Evolutionary conservation across 2,797 vertebrate species (phyloP).

Genomic region (Sebastes dallii): DNA sequence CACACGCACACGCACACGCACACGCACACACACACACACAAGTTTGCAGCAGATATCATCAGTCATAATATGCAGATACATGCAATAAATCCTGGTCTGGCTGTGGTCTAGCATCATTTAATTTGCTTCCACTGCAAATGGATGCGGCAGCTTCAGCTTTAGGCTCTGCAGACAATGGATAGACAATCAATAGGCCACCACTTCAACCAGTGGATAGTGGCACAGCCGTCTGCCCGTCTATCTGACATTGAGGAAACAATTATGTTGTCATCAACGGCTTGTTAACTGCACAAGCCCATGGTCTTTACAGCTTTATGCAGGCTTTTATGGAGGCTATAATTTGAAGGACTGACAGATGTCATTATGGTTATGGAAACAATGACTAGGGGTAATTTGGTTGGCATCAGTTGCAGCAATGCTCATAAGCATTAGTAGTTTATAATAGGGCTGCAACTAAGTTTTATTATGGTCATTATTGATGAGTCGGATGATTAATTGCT

Average conservation of each 20-base stretch:
- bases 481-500: too few species aligned
- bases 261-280: constrained; percentile 49
- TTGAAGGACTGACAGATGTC: constrained; percentile 27
- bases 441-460: not conserved
- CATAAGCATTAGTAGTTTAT: not conserved
- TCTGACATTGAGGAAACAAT: constrained; percentile 58
- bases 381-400: not conserved
- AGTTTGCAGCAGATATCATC: not conserved
- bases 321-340: constrained; percentile 21
- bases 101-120: not conserved
- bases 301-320: constrained; percentile 32
- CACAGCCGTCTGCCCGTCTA: constrained; percentile 20
- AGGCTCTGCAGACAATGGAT: constrained; percentile 32
- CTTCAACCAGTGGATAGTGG: constrained; percentile 48
- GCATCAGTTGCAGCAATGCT: not conserved
- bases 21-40: not conserved
- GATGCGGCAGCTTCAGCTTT: constrained; percentile 15
- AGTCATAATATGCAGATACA: not conserved
- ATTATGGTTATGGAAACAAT: not conserved
- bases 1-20: not conserved
- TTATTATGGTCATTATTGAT: not conserved
- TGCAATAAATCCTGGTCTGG: constrained; percentile 1
- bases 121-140: constrained; percentile 13
- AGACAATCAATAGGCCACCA: constrained; percentile 55
- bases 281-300: constrained; percentile 27